Evolutionary conservation across 1,140 invertebrate genomes (phyloP), one percentile per base, ranked within the genome.

Genomic region (Drosophila bocqueti): DNA sequence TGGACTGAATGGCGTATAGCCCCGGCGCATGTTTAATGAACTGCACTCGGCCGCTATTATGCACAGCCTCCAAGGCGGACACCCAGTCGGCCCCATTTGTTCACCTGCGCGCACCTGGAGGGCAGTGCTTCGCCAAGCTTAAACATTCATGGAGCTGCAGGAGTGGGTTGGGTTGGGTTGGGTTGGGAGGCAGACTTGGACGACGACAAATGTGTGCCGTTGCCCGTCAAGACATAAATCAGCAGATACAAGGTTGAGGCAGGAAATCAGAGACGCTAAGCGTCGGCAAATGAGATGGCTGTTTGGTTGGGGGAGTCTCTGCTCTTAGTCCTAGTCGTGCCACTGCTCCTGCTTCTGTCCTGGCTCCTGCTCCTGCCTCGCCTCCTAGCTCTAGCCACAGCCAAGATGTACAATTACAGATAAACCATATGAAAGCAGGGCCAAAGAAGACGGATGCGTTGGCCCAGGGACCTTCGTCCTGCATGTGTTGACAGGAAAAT

Each of bases 331-430:
- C 31, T 34, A 4, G 21, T n/a, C 3, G 10, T 46, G 43, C 18
- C 18, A n/a, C 18, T 45, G 11, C 24, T 36, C 4, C 21, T 24
- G 7, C 29, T 31, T 8, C 31, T 34, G 0, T n/a, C 2, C 18
- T 46, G 43, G 11, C 18, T 46, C 15, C 18, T 21, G 11, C 15
- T 26, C 8, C 45, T 40, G 10, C 9, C 34, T 13, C 16, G 11
- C 15, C 34, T 11, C 3, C 15, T 7, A 8, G 9, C 34, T 16
- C 16, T 11, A 24, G 24, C 43, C 29, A 18, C 31, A 49, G n/a
- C 38, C 50, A 65, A 80, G 86, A 91, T 92, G 63, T 71, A 79
- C 83, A 92, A 92, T 92, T 91, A 84, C 75, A 92, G 91, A 92
- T 91, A 87, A 77, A 55, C 66, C 55, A 62, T 62, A 47, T 66